Base-by-base conservation (phyloP, 2,797 vertebrate species). In the Lutjanus argentimaculatus region DNA sequence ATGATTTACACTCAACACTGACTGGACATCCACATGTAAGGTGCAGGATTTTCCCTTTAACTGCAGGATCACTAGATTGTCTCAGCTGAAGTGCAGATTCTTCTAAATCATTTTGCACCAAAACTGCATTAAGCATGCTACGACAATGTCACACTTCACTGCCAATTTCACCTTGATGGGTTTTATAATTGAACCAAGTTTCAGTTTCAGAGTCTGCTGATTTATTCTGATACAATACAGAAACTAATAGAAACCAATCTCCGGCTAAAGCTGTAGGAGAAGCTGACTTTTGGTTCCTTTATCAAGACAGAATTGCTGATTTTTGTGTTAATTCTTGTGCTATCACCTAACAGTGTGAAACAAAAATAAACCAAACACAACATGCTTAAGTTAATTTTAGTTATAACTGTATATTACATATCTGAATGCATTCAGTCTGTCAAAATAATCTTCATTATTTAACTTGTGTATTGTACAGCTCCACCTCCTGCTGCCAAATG, bases 401-500 rank as follows among this genome's bases (percentile, higher is more conserved):
- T 53, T 43, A 14, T 64, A 6, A 30, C 10, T 19, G 21, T 36
- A 1, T 3, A 49, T 19, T 8, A 43, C 12, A 7, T 21, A 11
- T 45, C 6, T 59, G 10, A 25, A 64, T 42, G 16, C 36, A 52
- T 43, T 22, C 19, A 40, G 16, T 57, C 19, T 25, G 2, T 43
- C 7, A 16, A 46, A 30, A 14, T 16, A 8, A 0, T 36, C n/a
- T 51, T 55, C 0, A 40, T 57, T 58, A 8, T 72, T 11, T 58
- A 36, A 43, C 17, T 65, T 40, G 59, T 81, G 16, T 58, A 0
- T 40, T 46, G 48, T 61, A 48, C 61, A 90, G 89, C 0, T 1
- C 49, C 25, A n/a, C 0, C 67, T 5, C 16, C 62, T 68, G n/a
- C 2, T 55, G 7, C 0, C 19, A 91, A 77, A 84, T 95, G 93